Evolutionary conservation across 2,113 vertebrate genomes (phyloP).

Genomic region (Scolopax mira): DNA sequence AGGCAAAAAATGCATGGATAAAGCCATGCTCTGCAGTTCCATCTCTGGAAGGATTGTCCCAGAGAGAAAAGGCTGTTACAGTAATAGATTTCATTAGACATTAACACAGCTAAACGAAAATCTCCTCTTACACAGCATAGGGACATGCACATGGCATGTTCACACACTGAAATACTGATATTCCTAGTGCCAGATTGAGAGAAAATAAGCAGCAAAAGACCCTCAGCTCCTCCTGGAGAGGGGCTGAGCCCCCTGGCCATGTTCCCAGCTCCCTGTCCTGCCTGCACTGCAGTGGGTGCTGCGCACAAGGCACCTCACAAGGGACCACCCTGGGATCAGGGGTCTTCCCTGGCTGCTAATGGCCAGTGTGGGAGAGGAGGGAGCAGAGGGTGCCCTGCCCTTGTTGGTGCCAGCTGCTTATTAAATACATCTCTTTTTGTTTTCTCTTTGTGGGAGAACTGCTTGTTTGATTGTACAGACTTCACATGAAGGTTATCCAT

Average conservation of each 20-base stretch:
- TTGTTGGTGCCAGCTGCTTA: not conserved
- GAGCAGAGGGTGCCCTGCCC: rapidly evolving
- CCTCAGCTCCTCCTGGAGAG: not conserved
- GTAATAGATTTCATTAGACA: not conserved
- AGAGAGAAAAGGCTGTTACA: not conserved
- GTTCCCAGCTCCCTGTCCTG: not conserved
- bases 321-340: rapidly evolving
- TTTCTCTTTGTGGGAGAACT: not conserved
- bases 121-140: not conserved
- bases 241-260: rapidly evolving
- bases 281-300: not conserved
- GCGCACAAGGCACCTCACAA: rapidly evolving
- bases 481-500: not conserved
- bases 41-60: not conserved
- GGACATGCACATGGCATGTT: not conserved
- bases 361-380: not conserved
- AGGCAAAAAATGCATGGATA: not conserved
- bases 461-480: not conserved
- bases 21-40: not conserved
- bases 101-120: not conserved
- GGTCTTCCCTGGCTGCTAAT: not conserved
- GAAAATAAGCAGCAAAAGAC: not conserved
- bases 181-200: not conserved
- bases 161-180: not conserved
- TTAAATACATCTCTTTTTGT: not conserved